phyloP scores from a whole-genome alignment of 2,113 vertebrate species.

The Hippopotamus amphibius region DNA sequence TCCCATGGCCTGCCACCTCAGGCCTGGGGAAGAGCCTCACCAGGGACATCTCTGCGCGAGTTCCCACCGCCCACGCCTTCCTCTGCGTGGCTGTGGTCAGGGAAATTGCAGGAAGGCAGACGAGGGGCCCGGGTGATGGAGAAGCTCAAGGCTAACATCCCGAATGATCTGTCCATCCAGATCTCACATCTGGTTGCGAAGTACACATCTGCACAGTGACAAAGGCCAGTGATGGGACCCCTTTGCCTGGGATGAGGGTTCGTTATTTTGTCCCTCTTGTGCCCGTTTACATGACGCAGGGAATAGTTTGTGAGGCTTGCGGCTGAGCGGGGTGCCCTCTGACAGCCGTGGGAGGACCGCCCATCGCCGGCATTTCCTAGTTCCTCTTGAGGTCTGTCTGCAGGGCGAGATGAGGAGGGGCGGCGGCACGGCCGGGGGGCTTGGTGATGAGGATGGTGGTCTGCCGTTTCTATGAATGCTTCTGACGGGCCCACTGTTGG shows the following conservation, averaged over 20 bases:
- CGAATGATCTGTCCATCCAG: accelerated
- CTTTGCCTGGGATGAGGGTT: accelerated
- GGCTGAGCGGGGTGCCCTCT: not conserved
- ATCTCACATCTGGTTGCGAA: accelerated
- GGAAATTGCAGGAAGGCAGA: not conserved
- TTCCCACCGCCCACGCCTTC: not conserved
- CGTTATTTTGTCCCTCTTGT: not conserved
- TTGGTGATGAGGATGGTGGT: accelerated
- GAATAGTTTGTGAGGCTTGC: accelerated
- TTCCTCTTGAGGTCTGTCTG: not conserved
- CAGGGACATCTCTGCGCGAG: not conserved
- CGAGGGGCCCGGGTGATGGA: not conserved
- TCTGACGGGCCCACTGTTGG: not conserved
- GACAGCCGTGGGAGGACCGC: accelerated
- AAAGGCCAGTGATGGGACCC: accelerated
- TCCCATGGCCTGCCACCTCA: accelerated
- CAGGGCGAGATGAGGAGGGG: accelerated
- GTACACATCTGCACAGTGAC: accelerated
- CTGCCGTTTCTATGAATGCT: accelerated
- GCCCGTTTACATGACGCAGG: no score
- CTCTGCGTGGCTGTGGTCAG: not conserved
- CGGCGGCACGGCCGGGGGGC: no score
- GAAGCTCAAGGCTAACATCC: not conserved
- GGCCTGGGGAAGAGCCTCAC: not conserved
- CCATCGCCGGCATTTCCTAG: accelerated